Evolutionary conservation across 2,888 invertebrate genomes (phyloP), one percentile per base, ranked within the genome.

Genomic region (Palloptera scutellata): DNA sequence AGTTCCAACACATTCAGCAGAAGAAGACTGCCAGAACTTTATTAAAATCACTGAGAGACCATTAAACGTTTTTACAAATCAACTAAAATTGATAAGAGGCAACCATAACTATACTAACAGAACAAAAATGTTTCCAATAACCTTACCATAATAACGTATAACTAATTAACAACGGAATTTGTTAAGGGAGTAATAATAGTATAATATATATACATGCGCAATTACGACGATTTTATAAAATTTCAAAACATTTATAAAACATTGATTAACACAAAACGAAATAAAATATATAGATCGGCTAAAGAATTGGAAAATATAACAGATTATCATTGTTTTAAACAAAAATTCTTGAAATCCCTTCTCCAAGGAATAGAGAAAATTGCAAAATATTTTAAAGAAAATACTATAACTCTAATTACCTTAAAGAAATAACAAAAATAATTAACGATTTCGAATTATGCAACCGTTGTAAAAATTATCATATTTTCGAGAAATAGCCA

Each of bases 1-100:
- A 48, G 48, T 10, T 30, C 30, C 41, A 2, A 41, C 45, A 52
- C 59, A 63, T 43, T 64, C 68, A 13, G 68, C 64, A 13, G 20
- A 17, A 4, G 68, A 68, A 52, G 64, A 60, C 40, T 13, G 15
- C 19, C 42, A 19, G 30, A 64, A 52, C 51, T 65, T 53, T 51
- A 60, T 65, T 11, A 40, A 12, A 12, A 67, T 63, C 30, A 59
- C 67, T 13, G 63, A 67, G 45, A 51, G 60, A 17, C 48, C 64
- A 12, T 60, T 68, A 45, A 64, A 64, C 60, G 13, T 61, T 17
- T 68, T 68, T 63, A 64, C 55, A 57, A 60, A 64, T 57, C 64
- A 68, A 54, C n/a, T 69, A 30, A 61, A 60, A 57, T 52, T 69
- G 42, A 51, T 62, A 41, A 69, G 19, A 57, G 30, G 58, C 17